Evolutionary conservation across 2,888 invertebrate genomes (phyloP).

Genomic region (Pinctada fucata): DNA sequence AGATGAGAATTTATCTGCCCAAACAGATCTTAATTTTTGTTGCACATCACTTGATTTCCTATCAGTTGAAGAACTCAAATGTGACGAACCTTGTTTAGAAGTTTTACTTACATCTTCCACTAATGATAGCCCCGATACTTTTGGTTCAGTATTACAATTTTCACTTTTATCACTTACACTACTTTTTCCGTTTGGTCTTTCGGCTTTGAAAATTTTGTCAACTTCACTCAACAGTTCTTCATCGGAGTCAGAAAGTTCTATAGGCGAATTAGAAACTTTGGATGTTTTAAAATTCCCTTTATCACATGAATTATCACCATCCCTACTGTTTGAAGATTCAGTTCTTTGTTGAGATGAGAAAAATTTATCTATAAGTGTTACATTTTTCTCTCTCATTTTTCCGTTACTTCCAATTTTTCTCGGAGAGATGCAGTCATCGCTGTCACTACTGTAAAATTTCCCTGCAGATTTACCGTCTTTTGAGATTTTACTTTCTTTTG

Average conservation of each 20-base stretch:
- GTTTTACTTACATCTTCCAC: not conserved
- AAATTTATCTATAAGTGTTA: not conserved
- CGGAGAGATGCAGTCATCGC: slow-evolving; percentile 10
- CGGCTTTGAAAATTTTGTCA: not conserved
- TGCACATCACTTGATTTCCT: slow-evolving; percentile 41
- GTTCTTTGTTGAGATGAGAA: not conserved
- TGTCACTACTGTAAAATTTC: slow-evolving; percentile 22
- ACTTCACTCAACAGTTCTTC: slow-evolving; percentile 35
- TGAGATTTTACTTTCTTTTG: not conserved
- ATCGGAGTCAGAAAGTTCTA: slow-evolving; percentile 36
- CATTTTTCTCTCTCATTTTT: not conserved
- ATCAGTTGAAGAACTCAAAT: not conserved
- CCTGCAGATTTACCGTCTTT: not conserved
- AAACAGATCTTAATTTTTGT: slow-evolving; percentile 52
- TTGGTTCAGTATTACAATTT: not conserved
- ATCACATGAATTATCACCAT: not conserved
- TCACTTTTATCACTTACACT: not conserved
- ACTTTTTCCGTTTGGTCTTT: slow-evolving; percentile 1
- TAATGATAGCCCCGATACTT: not conserved
- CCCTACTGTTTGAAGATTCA: not conserved
- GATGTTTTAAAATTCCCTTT: not conserved
- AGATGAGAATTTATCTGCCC: slow-evolving; percentile 45
- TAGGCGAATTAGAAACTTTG: not conserved
- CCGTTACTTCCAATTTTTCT: not conserved
- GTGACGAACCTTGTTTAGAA: not conserved